Evolutionary conservation across 2,888 invertebrate species (phyloP).

Genomic region (Diaprepes abbreviatus): DNA sequence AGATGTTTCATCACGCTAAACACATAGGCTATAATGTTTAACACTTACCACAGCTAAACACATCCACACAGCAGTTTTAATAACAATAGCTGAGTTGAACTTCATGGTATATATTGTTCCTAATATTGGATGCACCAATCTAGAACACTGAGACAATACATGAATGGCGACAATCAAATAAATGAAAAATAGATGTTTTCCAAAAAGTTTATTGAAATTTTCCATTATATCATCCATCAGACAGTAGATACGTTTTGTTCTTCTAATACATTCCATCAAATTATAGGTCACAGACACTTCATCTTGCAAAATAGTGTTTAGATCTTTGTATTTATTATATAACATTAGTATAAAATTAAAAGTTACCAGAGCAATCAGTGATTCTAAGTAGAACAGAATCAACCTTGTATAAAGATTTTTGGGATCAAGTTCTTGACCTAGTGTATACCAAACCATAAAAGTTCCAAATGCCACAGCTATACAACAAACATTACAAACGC

Average conservation of each 20-base stretch:
- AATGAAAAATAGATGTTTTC: constrained; percentile 4
- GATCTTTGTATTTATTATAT: background rate
- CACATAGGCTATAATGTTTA: too few species aligned
- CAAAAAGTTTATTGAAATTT: background rate
- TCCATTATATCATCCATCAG: background rate
- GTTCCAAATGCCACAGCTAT: background rate
- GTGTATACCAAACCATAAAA: background rate
- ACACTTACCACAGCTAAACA: constrained; percentile 7
- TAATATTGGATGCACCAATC: constrained; percentile 1
- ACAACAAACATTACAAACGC: background rate
- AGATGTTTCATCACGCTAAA: too few species aligned
- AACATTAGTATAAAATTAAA: background rate
- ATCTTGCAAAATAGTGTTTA: background rate
- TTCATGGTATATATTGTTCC: background rate
- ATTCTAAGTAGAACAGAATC: background rate
- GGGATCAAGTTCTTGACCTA: background rate
- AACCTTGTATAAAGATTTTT: background rate
- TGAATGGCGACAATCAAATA: constrained; percentile 2
- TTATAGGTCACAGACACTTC: background rate
- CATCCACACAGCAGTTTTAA: background rate
- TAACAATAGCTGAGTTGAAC: background rate
- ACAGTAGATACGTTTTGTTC: background rate
- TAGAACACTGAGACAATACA: background rate
- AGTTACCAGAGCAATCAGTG: background rate
- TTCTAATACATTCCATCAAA: background rate